Evolutionary conservation across 2,113 vertebrate species (phyloP), one percentile per base, ranked within the genome.

Genomic region (Bostrychus sinensis): DNA sequence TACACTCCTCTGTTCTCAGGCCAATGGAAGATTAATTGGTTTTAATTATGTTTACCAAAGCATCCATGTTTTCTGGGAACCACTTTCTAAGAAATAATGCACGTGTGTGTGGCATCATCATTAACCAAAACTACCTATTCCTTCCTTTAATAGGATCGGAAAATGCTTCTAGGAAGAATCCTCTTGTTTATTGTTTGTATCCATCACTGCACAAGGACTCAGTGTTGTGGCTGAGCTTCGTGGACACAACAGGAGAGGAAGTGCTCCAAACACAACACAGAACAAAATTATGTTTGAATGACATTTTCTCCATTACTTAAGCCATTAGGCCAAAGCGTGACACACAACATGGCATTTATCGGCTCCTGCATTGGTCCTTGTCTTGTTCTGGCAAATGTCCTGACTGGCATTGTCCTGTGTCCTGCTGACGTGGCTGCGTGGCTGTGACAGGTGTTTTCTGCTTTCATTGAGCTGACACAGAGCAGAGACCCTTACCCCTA

Each of bases 371-470:
- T 69, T 54, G 22, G 32, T 16, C 45, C 53, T 66, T 46, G 25
- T 62, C 58, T 45, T 20, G 32, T 28, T 57, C 59, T 79, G 70
- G 42, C 36, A 17, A 57, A 8, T 75, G 60, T 76, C 48, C 55
- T 53, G 1, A 17, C 22, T 16, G 38, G 7, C 59, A 34, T 54
- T 72, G 75, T 61, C 60, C 25, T 19, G 19, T 68, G 43, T 82
- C 41, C 43, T 6, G 7, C 48, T 64, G 75, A 77, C 62, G 74
- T 32, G 2, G 71, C 72, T 8, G 19, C 14, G 17, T 19, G 32
- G 19, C 14, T 63, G 56, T 62, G 70, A 74, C 78, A 72, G 80
- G 75, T 83, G 78, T 38, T 68, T 58, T 82, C 79, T 86, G 80
- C 67, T 71, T 86, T 81, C 75, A 61, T 84, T 76, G 28, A 58